Percentiles rank a stretch among this genome's conserved stretches.
Evolutionary conservation across 1,140 invertebrate genomes (phyloP).

Genomic region (Scaptomyza pallida): DNA sequence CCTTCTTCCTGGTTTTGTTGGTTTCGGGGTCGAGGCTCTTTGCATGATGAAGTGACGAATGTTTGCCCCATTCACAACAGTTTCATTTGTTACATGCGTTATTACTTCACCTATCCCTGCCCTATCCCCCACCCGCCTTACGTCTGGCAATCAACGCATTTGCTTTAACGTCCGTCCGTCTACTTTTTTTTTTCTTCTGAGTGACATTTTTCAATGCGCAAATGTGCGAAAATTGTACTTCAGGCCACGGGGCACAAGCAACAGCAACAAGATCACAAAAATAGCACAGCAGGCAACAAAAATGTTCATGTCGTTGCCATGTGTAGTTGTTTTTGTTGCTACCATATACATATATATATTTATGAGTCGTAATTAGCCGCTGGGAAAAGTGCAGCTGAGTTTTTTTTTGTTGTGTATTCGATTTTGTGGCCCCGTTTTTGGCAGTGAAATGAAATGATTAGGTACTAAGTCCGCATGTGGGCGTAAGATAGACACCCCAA

Average conservation of each 20-base stretch:
- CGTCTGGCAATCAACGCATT: constrained; percentile 60
- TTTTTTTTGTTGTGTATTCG: constrained; percentile 7
- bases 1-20: constrained; percentile 57
- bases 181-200: constrained; percentile 16
- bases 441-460: constrained; percentile 39
- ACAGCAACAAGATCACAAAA: constrained; percentile 18
- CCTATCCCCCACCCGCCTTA: background rate
- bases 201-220: constrained; percentile 53
- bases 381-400: constrained; percentile 41
- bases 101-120: constrained; percentile 10
- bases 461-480: constrained; percentile 27
- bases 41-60: constrained; percentile 69
- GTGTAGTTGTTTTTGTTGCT: constrained; percentile 21
- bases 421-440: constrained; percentile 14
- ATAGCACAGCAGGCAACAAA: constrained; percentile 45
- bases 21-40: constrained; percentile 55
- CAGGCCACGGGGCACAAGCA: constrained; percentile 12
- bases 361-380: constrained; percentile 55
- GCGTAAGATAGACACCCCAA: constrained; percentile 12
- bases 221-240: constrained; percentile 50
- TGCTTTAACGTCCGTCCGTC: constrained; percentile 11
- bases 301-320: constrained; percentile 19
- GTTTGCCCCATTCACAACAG: constrained; percentile 42
- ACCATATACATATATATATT: constrained; percentile 31
- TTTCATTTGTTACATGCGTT: constrained; percentile 43